A percentile compares a stretch with the other conserved stretches of the same genome.
Evolutionary conservation across 2,797 vertebrate species (phyloP).

Genomic region (Onychomys leucogaster): DNA sequence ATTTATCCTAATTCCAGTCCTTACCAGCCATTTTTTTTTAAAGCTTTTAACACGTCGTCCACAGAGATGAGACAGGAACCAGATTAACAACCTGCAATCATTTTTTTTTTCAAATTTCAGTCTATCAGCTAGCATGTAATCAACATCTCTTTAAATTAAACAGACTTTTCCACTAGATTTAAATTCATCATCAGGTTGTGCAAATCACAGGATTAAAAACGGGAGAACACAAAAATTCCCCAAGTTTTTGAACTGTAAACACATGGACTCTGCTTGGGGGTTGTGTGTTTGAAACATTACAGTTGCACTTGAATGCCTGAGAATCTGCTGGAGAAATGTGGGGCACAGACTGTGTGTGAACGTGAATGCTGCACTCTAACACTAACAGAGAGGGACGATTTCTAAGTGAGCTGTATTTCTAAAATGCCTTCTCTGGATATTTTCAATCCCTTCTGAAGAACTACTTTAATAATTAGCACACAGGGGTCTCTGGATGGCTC

Average conservation of each 20-base stretch:
- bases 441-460: slow-evolving; percentile 77
- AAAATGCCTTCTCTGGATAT: slow-evolving; percentile 77
- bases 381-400: slow-evolving; percentile 14
- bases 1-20: slow-evolving; percentile 77
- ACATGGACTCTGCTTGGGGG: background rate
- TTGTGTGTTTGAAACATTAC: background rate
- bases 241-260: slow-evolving; percentile 54
- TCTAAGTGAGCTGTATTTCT: slow-evolving; percentile 71
- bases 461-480: slow-evolving; percentile 86
- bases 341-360: background rate
- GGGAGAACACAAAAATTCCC: slow-evolving; percentile 1
- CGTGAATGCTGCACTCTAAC: background rate
- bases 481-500: slow-evolving; percentile 82
- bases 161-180: slow-evolving; percentile 4
- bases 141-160: slow-evolving; percentile 59
- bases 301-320: slow-evolving; percentile 24
- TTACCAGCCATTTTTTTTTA: slow-evolving; percentile 44
- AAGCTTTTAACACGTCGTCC: slow-evolving; percentile 43
- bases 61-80: slow-evolving; percentile 57
- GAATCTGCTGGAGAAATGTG: slow-evolving; percentile 29
- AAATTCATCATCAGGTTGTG: slow-evolving; percentile 35
- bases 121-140: slow-evolving; percentile 28
- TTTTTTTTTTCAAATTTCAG: slow-evolving; percentile 42
- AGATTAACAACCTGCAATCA: slow-evolving; percentile 80
- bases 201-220: slow-evolving; percentile 44